Base-by-base conservation (phyloP, 2,888 invertebrate genomes). In the Euphydryas editha region DNA sequence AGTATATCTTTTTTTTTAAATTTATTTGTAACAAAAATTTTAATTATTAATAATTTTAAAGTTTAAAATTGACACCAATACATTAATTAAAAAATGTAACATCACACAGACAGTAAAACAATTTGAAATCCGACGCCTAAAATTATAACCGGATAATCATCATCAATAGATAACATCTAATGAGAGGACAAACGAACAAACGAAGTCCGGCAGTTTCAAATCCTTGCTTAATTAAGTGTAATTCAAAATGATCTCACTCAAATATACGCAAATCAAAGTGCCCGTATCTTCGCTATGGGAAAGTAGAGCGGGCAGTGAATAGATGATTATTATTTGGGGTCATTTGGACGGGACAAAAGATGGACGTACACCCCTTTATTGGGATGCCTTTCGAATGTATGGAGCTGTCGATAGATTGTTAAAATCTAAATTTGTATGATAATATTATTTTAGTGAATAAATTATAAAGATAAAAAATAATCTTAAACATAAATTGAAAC, bases 211-310 rank as follows among this genome's bases (percentile, higher is more conserved):
- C 83, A 73, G 80, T 82, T 75, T 72, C 74, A 72, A 77, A 77
- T 75, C 73, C 75, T 74, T 78, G 78, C 79, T 86, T 90, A 91
- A 92, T 92, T 92, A 90, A 85, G 78, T 81, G 84, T 87, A 87
- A 88, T 88, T 86, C 85, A 82, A 78, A 82, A 83, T 81, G 83
- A 79, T 81, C 78, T 80, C 82, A 90, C 90, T 90, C 87, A 90
- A 87, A 90, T 87, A 51, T 24, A 51, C 80, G 84, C 83, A 85
- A 90, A 90, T 90, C 90, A 90, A 81, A 90, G 83, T 85, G 83
- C 92, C 92, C 92, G 91, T 92, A 92, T 92, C 88, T 84, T 85
- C 73, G 78, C 78, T 85, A 87, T 91, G 92, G 88, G 92, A 92
- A 92, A 89, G 77, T 86, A 51, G 51, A 51, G 21, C 51, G 51